Evolutionary conservation across 1,140 invertebrate species (phyloP).

Genomic region (Acarapis woodi): DNA sequence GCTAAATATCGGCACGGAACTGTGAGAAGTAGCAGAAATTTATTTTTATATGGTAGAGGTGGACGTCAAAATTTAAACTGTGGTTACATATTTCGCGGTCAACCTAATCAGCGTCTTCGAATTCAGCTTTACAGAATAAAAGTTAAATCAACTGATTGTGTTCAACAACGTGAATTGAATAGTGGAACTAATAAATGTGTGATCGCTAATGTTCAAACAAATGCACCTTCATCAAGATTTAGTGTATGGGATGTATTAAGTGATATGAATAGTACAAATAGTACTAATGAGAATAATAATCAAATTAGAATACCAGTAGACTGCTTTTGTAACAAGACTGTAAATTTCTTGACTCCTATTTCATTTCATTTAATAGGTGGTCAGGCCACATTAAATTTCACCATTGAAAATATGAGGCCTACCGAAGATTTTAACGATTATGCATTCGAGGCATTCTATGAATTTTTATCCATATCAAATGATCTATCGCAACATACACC

Average conservation of each 20-base stretch:
- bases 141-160: conserved; percentile 7
- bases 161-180: conserved; percentile 4
- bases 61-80: conserved; percentile 11
- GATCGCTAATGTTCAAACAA: not conserved
- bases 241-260: not conserved
- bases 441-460: conserved; percentile 48
- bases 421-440: conserved; percentile 50
- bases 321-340: conserved; percentile 38
- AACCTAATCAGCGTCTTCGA: conserved; percentile 7
- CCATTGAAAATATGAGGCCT: conserved; percentile 44
- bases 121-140: conserved; percentile 7
- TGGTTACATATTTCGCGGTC: conserved; percentile 10
- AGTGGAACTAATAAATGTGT: not conserved
- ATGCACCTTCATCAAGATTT: not conserved
- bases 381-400: conserved; percentile 46
- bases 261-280: not conserved
- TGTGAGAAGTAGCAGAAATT: conserved; percentile 10
- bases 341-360: conserved; percentile 25
- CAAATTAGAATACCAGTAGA: conserved; percentile 24
- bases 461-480: conserved; percentile 51
- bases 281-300: not conserved
- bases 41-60: conserved; percentile 13
- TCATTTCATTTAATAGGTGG: conserved; percentile 41
- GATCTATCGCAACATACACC: too few species aligned
- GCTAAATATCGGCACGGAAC: conserved; percentile 2